Evolutionary conservation across 2,888 invertebrate genomes (phyloP), one percentile per base, ranked within the genome.

Genomic region (Clistopyga incitator): DNA sequence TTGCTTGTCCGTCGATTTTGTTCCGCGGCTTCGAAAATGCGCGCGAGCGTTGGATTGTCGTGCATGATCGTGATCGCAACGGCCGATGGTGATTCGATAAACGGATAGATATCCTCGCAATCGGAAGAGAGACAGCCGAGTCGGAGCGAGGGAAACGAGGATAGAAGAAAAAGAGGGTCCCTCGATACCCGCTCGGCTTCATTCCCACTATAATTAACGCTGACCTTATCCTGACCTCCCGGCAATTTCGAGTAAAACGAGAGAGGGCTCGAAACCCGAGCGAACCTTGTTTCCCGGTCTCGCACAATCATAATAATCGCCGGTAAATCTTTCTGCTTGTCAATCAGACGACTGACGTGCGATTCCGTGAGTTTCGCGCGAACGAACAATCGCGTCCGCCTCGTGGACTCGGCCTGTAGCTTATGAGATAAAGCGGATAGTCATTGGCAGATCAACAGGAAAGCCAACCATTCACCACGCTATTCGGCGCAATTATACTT

Each of bases 131-230:
- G 72, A 70, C 79, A 59, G 74, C 61, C 8, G 10, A 38, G 38
- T 38, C 10, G 10, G 38, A 38, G 38, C 10, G 38, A 38, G 38
- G 10, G 38, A 10, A 38, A 38, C 38, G 74, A 84, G 68, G 84
- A 45, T 38, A 23, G 52, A 47, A 77, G 29, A 54, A 38, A 47
- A 47, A 56, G 65, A 29, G 34, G 38, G 70, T 38, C 34, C 47
- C 50, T 67, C 20, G 59, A 74, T 52, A 67, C 72, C 50, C 61
- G 72, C 84, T 82, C 85, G 83, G 38, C 77, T 85, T 85, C 84
- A 83, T 88, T 87, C 84, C 85, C 91, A 91, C 93, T 92, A 92
- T 92, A 92, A 93, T 93, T 93, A 93, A 90, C 90, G 77, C 87
- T 91, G 92, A 92, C 92, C 92, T 90, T 89, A 88, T 85, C 86